phyloP scores from a whole-genome alignment of 2,797 vertebrate genomes.

The Hafferia zeledoni region DNA sequence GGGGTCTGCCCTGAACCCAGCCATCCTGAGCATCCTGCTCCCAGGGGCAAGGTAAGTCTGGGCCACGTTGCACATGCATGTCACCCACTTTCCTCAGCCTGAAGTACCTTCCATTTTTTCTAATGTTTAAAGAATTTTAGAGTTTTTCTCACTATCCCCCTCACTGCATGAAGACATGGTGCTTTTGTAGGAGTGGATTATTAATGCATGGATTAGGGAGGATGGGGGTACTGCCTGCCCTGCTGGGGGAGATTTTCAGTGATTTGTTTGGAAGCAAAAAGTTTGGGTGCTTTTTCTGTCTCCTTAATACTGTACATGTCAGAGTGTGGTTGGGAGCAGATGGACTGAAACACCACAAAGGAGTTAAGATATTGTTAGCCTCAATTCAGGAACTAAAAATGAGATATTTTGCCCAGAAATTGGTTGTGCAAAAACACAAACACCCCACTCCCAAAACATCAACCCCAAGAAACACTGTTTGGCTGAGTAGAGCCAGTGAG shows the following conservation, averaged over 20 bases:
- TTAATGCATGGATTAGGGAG: background rate
- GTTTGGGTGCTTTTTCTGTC: background rate
- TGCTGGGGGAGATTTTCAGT: background rate
- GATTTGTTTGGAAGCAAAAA: background rate
- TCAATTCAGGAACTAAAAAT: background rate
- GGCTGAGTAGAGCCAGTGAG: background rate
- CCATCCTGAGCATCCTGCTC: fast-evolving
- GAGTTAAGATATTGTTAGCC: background rate
- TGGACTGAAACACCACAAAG: background rate
- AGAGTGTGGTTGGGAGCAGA: background rate
- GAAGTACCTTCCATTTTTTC: background rate
- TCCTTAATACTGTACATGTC: background rate
- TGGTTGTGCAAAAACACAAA: background rate
- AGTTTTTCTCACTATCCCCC: background rate
- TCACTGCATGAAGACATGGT: background rate
- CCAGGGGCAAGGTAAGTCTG: fast-evolving
- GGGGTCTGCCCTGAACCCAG: background rate
- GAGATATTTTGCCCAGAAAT: background rate
- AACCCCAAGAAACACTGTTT: background rate
- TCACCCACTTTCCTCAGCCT: background rate
- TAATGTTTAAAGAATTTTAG: background rate
- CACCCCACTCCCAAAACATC: background rate
- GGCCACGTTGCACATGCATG: fast-evolving
- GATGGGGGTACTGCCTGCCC: background rate
- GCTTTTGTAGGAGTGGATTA: background rate